phyloP scores from a whole-genome alignment of 2,888 invertebrate genomes.

The Drosophila longiperda region DNA sequence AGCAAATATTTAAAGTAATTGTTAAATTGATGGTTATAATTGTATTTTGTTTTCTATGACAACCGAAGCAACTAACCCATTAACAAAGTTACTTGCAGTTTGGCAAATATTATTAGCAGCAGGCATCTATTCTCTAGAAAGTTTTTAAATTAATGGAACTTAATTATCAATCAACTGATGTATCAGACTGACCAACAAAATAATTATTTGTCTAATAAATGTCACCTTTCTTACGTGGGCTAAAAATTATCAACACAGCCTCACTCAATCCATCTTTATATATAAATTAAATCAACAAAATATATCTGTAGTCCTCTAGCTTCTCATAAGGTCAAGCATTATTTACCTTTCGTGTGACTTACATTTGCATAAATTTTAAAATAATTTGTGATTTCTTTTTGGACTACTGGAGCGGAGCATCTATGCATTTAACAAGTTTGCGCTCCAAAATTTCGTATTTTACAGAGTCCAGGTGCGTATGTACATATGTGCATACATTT shows the following conservation, averaged over 20 bases:
- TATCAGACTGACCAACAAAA: not conserved
- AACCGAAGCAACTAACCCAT: not conserved
- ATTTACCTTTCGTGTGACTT: not conserved
- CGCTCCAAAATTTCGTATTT: not conserved
- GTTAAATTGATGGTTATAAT: not conserved
- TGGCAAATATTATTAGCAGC: not conserved
- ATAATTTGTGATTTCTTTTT: not conserved
- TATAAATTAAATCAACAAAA: no score
- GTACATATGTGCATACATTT: not conserved
- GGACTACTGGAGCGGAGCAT: not conserved
- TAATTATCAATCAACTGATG: not conserved
- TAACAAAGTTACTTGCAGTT: not conserved
- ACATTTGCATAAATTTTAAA: not conserved
- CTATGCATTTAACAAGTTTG: not conserved
- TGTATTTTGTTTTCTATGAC: not conserved
- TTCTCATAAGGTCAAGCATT: not conserved
- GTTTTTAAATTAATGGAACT: not conserved
- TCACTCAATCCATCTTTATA: no score
- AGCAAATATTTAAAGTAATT: not conserved
- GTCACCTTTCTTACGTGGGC: not conserved
- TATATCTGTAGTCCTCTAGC: not conserved
- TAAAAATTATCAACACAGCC: not conserved
- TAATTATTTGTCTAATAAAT: no score
- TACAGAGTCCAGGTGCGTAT: conserved; percentile 11
- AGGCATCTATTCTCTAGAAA: not conserved